These are phyloP conservation scores for Esox niger DNA, from an alignment of 2,113 vertebrate species.

Conservation along the genomic window DNA sequence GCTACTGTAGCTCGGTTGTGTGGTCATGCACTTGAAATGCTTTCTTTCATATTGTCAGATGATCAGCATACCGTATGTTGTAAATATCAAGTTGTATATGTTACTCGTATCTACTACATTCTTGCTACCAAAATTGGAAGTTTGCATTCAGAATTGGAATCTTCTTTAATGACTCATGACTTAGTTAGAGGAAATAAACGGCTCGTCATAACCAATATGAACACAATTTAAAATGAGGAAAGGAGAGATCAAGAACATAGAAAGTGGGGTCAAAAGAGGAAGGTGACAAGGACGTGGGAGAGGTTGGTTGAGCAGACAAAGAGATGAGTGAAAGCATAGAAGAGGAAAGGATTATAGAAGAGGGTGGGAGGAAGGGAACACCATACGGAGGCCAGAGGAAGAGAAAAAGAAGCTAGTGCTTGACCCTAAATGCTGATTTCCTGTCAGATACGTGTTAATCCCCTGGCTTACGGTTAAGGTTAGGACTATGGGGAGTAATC, in stretches of 20 bases:
- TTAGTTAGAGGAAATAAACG: too few species aligned
- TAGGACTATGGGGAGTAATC: background rate
- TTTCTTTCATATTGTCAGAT: too few species aligned
- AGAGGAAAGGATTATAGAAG: constrained; percentile 5
- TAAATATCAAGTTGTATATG: too few species aligned
- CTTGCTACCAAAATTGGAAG: too few species aligned
- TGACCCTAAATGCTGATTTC: background rate
- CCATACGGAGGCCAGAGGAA: background rate
- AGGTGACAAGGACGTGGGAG: constrained; percentile 49
- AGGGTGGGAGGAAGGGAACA: background rate
- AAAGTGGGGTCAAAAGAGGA: constrained; percentile 36
- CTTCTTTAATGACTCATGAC: too few species aligned
- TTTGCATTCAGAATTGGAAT: too few species aligned
- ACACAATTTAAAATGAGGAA: constrained; percentile 34
- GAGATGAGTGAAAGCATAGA: constrained; percentile 32
- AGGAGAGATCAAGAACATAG: constrained; percentile 4
- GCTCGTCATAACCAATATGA: constrained; percentile 18
- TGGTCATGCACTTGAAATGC: too few species aligned
- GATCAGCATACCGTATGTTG: too few species aligned
- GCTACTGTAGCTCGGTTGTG: too few species aligned
- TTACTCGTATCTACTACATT: too few species aligned
- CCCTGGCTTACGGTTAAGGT: background rate
- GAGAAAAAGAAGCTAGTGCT: background rate
- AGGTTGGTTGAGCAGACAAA: constrained; percentile 46
- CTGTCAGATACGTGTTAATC: too few species aligned